Conservation (phyloP, 1,140 invertebrate genomes). For the Holcopasites calliopsidis region DNA sequence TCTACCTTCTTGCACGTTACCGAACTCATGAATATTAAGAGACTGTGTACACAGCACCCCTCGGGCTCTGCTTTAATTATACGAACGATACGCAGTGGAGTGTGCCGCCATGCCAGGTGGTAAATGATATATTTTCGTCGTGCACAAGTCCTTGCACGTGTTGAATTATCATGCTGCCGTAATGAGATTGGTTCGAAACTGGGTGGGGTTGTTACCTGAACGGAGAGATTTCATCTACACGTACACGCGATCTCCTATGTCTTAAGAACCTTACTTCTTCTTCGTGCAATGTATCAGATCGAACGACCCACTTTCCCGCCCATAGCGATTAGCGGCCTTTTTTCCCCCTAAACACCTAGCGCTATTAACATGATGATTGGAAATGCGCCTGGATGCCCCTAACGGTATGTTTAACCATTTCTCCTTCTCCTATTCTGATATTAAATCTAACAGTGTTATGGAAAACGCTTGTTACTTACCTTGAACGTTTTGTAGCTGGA, state of each 20-base stretch:
- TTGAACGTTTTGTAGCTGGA: conserved; percentile 96
- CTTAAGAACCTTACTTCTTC: conserved; percentile 37
- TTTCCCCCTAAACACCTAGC: not conserved
- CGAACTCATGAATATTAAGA: conserved; percentile 46
- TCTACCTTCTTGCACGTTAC: not conserved
- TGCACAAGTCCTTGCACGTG: conserved; percentile 25
- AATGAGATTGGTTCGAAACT: conserved; percentile 34
- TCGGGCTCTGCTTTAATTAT: conserved; percentile 30
- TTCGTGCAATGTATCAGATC: conserved; percentile 38
- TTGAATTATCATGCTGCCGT: conserved; percentile 50
- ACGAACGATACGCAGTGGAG: not conserved
- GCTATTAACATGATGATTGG: not conserved
- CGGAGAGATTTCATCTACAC: conserved; percentile 41
- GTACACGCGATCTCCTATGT: conserved; percentile 48
- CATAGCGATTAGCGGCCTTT: not conserved
- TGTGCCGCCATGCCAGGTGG: not conserved
- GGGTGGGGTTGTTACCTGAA: conserved; percentile 2
- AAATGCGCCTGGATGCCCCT: not conserved
- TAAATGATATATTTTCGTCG: conserved; percentile 44
- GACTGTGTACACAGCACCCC: not conserved
- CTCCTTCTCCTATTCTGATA: not conserved
- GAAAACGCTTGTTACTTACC: conserved; percentile 80
- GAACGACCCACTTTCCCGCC: conserved; percentile 41
- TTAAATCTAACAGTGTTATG: not conserved
- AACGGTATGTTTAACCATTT: not conserved